Evolutionary conservation across 1,140 invertebrate species (phyloP), one percentile per base, ranked within the genome.

Genomic region (Drosophila chauvacae): DNA sequence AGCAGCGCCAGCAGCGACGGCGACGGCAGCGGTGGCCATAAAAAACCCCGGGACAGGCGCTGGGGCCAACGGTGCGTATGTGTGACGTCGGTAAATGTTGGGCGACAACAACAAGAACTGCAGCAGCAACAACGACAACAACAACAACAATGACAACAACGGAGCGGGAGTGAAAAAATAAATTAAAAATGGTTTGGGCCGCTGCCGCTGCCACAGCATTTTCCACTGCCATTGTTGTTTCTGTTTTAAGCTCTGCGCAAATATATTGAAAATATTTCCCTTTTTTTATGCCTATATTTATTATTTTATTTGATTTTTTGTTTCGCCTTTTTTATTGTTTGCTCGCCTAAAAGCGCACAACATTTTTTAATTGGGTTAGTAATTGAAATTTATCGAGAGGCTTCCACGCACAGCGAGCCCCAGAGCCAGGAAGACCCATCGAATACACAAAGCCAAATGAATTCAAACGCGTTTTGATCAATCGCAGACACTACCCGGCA

Each of bases 311-410:
- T 79, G 16, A 33, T 78, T 58, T 71, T 71, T 63, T 65, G 41
- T 60, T 71, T 35, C 56, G 33, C 41, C 23, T 64, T 55, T 78
- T 66, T 48, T 51, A 61, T 70, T 79, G 77, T 85, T 70, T 83
- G 84, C 68, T 70, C 79, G 62, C 85, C 85, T 90, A 90, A 90
- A 86, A 90, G 85, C 78, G 81, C 75, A 79, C 81, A 90, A 77
- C 85, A 85, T 86, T 90, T 90, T 90, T 90, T 90, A 90, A 90
- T 90, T 90, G 85, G 85, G 85, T 90, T 90, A 90, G 85, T 90
- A 90, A 90, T 90, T 90, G 85, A 90, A 90, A 90, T 90, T 90
- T 90, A 90, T 90, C 85, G 85, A 90, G 57, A 90, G 71, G 64
- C 69, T 80, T 63, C 77, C 80, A 90, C 69, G 77, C 80, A 77